Percentiles rank a stretch among this genome's conserved stretches.
Evolutionary conservation across 1,140 invertebrate genomes (phyloP).

Genomic region (Zaprionus capensis): DNA sequence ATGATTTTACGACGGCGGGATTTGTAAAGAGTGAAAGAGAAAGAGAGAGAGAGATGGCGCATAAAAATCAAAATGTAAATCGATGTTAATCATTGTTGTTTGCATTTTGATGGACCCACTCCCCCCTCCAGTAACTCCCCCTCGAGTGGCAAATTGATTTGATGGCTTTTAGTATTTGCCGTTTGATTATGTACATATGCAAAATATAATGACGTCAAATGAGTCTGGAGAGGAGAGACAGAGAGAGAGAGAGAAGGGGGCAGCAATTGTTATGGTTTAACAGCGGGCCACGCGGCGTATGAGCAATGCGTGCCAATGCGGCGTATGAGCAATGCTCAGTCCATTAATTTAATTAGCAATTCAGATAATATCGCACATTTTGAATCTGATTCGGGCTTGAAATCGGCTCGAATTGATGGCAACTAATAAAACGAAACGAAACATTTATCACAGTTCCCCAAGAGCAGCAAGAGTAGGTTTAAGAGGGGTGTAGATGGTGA

Average conservation of each 20-base stretch:
- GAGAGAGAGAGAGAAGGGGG: background rate
- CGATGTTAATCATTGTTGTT: slow-evolving; percentile 59
- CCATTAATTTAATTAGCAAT: slow-evolving; percentile 51
- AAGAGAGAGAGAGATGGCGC: background rate
- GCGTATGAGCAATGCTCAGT: slow-evolving; percentile 39
- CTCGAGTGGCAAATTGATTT: slow-evolving; percentile 54
- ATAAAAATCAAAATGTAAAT: slow-evolving; percentile 53
- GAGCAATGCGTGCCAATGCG: slow-evolving; percentile 26
- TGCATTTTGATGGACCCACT: slow-evolving; percentile 63
- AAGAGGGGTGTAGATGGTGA: background rate
- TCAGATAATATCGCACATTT: slow-evolving; percentile 38
- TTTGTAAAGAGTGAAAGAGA: slow-evolving; percentile 1
- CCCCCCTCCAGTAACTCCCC: too few relatives aligned
- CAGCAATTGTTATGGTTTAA: slow-evolving; percentile 32
- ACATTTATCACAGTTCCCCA: slow-evolving; percentile 18
- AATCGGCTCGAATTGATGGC: slow-evolving; percentile 16
- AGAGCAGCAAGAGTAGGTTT: background rate
- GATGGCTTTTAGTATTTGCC: slow-evolving; percentile 58
- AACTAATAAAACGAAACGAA: slow-evolving; percentile 16
- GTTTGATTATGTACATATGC: slow-evolving; percentile 52
- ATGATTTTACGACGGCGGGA: slow-evolving; percentile 25
- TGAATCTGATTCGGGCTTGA: slow-evolving; percentile 12
- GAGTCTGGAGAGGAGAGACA: slow-evolving; percentile 12
- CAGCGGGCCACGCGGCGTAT: slow-evolving; percentile 26
- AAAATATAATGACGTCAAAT: slow-evolving; percentile 76